Evolutionary conservation across 2,888 invertebrate genomes (phyloP).

Genomic region (Ischnus inquisitorius): DNA sequence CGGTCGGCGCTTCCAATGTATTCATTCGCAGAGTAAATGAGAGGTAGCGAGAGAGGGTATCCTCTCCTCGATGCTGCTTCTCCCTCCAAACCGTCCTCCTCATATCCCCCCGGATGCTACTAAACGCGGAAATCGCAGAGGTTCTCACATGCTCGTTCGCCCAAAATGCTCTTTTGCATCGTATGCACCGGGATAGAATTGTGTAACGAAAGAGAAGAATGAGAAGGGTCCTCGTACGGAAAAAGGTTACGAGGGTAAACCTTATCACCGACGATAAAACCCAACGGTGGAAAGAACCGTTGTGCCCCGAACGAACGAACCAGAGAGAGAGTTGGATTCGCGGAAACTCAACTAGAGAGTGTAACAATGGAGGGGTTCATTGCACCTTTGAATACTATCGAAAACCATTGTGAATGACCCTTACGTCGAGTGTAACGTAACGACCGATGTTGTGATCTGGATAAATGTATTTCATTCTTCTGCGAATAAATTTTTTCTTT

Average conservation of each 20-base stretch:
- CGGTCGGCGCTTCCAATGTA: conserved; percentile 42
- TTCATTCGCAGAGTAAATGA: conserved; percentile 36
- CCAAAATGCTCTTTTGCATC: background rate
- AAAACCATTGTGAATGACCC: conserved; percentile 4
- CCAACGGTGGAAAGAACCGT: conserved; percentile 29
- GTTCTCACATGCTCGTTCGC: background rate
- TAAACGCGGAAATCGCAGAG: background rate
- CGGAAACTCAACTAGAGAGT: conserved; percentile 8
- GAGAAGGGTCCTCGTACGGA: conserved; percentile 5
- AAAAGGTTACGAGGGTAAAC: conserved; percentile 35
- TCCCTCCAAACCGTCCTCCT: background rate
- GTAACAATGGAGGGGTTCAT: conserved; percentile 36
- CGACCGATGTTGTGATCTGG: background rate
- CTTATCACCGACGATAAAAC: conserved; percentile 46
- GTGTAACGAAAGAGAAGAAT: conserved; percentile 21
- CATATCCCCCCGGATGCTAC: background rate
- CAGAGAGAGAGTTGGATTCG: background rate
- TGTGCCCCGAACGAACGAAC: background rate
- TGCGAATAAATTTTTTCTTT: background rate
- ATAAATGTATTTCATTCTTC: background rate
- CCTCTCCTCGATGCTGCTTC: background rate
- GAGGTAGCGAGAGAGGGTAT: background rate
- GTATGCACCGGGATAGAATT: conserved; percentile 19
- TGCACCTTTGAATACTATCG: conserved; percentile 40
- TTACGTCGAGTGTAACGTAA: conserved; percentile 28